Base-by-base conservation (phyloP, 2,888 invertebrate species). In the Diachrysia chrysitis region DNA sequence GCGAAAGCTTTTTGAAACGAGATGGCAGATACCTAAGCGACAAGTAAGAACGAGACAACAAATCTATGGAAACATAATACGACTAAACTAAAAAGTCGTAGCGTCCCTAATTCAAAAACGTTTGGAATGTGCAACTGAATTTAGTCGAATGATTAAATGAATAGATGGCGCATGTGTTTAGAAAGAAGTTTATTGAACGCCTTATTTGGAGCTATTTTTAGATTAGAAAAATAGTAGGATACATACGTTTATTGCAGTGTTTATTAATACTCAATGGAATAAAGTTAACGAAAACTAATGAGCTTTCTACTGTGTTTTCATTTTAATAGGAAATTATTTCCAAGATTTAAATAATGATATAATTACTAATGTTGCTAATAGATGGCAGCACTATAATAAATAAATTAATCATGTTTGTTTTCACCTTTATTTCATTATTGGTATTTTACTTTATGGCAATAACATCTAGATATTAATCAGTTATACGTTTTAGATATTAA, bases 161-260 rank as follows among this genome's bases (percentile, higher is more conserved):
- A 85, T 85, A 89, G 89, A 88, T 89, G 89, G 94, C 94, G 94
- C 94, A 92, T 92, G 93, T 91, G 92, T 92, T 89, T 87, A 82
- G 84, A 87, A 90, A 82, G 84, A 87, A 90, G 85, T 92, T 91
- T 94, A 93, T 93, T 93, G 93, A 94, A 90, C 94, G 93, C 89
- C 83, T 87, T 87, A 83, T 83, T 86, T 86, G 76, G 73, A 79
- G 85, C 90, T 94, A 92, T 93, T 92, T 93, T 91, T 94, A 92
- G 92, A 87, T 64, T 42, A 14, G 61, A 71, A 78, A 74, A 66
- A 72, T 65, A 63, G 58, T 63, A 64, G 59, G 61, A 66, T 73
- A 46, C 54, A 66, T 73, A 46, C 54, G 56, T 46, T 62, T 56
- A 37, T 46, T 58, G 35, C 23, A 65, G 14, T n/a, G 51, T 66